A percentile compares a stretch with the other conserved stretches of the same genome.
These are phyloP conservation scores for Antechinus stuartii DNA, from an alignment of 2,113 vertebrate genomes.

Conservation along the genomic window DNA sequence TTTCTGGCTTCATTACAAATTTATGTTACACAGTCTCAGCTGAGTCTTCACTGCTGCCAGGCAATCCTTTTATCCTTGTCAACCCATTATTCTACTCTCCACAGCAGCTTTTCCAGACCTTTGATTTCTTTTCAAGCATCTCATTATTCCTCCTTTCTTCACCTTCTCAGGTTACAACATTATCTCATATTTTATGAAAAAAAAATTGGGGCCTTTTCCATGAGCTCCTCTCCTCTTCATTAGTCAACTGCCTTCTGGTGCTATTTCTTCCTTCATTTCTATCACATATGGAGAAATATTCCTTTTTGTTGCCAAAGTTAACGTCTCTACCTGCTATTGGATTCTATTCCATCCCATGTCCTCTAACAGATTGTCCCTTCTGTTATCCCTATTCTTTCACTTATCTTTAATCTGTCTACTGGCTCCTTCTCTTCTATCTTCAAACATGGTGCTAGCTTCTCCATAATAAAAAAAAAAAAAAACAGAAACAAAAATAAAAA, in stretches of 20 bases:
- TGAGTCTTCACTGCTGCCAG: too few relatives aligned
- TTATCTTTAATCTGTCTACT: neutral
- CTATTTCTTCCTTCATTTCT: neutral
- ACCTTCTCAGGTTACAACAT: neutral
- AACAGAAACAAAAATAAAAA: too few relatives aligned
- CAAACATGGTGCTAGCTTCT: too few relatives aligned
- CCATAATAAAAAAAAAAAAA: too few relatives aligned
- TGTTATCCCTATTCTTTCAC: neutral
- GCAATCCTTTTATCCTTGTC: too few relatives aligned
- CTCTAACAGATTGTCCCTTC: neutral
- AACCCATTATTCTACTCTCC: too few relatives aligned
- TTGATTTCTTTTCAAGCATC: neutral
- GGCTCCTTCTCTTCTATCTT: too few relatives aligned
- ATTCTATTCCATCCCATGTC: neutral
- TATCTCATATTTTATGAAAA: neutral
- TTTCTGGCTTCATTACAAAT: too few relatives aligned
- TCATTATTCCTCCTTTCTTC: neutral
- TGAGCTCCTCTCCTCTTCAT: neutral
- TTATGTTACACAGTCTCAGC: too few relatives aligned
- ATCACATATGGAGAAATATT: neutral
- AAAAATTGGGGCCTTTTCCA: neutral
- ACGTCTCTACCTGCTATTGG: neutral
- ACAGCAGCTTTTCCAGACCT: too few relatives aligned
- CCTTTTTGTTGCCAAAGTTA: neutral
- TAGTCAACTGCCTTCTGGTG: neutral